Conservation (phyloP, 2,113 vertebrate genomes). For the Orycteropus afer region DNA sequence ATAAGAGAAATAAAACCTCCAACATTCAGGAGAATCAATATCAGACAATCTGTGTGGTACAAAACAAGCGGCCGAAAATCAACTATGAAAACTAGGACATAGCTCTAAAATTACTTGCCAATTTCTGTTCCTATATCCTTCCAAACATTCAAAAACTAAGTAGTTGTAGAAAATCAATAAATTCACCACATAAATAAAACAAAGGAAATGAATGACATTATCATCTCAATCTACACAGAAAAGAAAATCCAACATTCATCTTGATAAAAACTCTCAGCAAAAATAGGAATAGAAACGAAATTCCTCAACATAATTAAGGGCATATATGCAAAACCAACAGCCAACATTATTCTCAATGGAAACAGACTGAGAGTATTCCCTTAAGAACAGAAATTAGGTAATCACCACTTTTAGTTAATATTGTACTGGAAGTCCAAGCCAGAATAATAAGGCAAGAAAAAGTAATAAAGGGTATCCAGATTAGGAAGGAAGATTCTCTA, state of each 20-base stretch:
- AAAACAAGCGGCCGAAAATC: no score
- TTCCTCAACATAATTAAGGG: background rate
- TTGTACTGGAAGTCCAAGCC: background rate
- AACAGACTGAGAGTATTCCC: background rate
- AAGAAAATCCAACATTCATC: background rate
- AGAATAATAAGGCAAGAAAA: background rate
- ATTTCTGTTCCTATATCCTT: background rate
- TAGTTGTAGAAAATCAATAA: background rate
- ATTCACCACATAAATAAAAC: background rate
- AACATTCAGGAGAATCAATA: conserved; percentile 4
- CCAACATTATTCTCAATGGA: background rate
- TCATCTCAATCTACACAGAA: no score
- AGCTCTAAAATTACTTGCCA: conserved; percentile 20
- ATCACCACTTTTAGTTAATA: background rate
- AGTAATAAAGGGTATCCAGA: no score
- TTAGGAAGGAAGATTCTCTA: no score
- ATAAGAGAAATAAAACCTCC: conserved; percentile 17
- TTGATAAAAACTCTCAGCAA: no score
- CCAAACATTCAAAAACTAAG: background rate
- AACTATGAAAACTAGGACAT: background rate
- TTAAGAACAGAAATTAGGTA: background rate
- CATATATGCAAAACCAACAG: background rate
- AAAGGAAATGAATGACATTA: no score
- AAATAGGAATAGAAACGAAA: no score
- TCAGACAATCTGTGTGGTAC: no score